Evolutionary conservation across 1,140 invertebrate species (phyloP).

Genomic region (Paramacrobiotus metropolitanus): DNA sequence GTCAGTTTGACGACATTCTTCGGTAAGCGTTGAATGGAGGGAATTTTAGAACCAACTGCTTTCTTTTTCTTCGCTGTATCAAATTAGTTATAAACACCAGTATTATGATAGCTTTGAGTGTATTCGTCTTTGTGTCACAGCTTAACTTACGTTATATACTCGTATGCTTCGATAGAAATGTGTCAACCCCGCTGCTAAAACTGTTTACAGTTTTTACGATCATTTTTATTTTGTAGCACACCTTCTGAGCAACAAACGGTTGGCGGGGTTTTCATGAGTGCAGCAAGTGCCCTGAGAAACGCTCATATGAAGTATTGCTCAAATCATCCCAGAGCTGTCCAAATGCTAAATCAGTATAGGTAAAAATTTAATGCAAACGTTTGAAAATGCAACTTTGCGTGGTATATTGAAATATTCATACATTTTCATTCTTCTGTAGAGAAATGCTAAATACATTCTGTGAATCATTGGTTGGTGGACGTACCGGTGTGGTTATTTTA

Average conservation of each 20-base stretch:
- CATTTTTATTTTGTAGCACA: too few species aligned
- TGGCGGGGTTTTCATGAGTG: slow-evolving; percentile 65
- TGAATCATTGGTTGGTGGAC: slow-evolving; percentile 48
- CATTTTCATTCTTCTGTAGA: slow-evolving; percentile 27
- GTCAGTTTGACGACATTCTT: too few species aligned
- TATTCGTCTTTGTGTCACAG: neutral
- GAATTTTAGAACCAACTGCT: too few species aligned
- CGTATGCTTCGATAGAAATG: slow-evolving; percentile 10
- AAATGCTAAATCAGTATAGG: slow-evolving; percentile 69
- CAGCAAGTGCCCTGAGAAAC: slow-evolving; percentile 57
- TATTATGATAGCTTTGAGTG: slow-evolving; percentile 8
- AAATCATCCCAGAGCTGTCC: slow-evolving; percentile 72
- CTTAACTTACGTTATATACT: neutral
- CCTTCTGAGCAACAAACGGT: slow-evolving; percentile 50
- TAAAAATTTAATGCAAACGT: slow-evolving; percentile 21
- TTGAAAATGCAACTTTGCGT: neutral
- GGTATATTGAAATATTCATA: neutral
- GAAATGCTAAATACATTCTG: slow-evolving; percentile 40
- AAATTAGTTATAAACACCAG: too few species aligned
- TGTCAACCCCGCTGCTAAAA: neutral
- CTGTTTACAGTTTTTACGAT: too few species aligned
- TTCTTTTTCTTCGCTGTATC: too few species aligned
- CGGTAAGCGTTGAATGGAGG: too few species aligned
- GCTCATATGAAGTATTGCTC: slow-evolving; percentile 67
- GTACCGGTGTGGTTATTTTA: slow-evolving; percentile 56